Conservation (phyloP, 1,140 invertebrate species). For the Drosophila yakuba region DNA sequence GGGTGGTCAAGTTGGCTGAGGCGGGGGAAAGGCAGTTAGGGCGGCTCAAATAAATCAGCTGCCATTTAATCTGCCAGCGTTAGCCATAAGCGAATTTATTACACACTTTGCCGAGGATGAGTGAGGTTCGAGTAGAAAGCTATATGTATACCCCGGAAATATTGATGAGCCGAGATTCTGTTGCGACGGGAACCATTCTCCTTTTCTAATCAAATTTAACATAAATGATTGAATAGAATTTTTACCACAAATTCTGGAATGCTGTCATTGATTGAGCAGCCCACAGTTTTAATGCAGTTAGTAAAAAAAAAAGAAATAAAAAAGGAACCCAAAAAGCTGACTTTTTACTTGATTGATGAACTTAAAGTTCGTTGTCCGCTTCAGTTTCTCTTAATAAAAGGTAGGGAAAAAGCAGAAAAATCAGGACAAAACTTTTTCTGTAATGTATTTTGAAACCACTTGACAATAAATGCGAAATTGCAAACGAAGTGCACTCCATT, state of each 20-base stretch:
- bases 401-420: constrained; percentile 11
- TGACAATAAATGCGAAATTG: constrained; percentile 76
- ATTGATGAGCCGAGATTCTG: constrained; percentile 62
- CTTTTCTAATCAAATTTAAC: constrained; percentile 78
- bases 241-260: constrained; percentile 64
- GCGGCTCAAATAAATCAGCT: constrained; percentile 72
- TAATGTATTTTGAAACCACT: constrained; percentile 73
- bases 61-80: constrained; percentile 75
- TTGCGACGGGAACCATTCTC: constrained; percentile 2
- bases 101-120: constrained; percentile 29
- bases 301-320: constrained; percentile 1
- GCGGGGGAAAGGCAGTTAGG: neutral
- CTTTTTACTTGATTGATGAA: constrained; percentile 53
- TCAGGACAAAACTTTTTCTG: constrained; percentile 36
- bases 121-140: constrained; percentile 18
- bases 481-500: constrained; percentile 57
- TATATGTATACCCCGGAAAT: constrained; percentile 38
- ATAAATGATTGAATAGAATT: constrained; percentile 82
- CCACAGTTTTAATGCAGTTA: constrained; percentile 36
- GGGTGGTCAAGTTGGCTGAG: neutral
- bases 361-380: constrained; percentile 53
- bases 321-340: constrained; percentile 19
- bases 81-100: constrained; percentile 79
- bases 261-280: constrained; percentile 77
- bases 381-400: constrained; percentile 11